Percentiles rank a stretch among this genome's conserved stretches.
Evolutionary conservation across 2,888 invertebrate species (phyloP).

Genomic region (Cephonodes hylas): DNA sequence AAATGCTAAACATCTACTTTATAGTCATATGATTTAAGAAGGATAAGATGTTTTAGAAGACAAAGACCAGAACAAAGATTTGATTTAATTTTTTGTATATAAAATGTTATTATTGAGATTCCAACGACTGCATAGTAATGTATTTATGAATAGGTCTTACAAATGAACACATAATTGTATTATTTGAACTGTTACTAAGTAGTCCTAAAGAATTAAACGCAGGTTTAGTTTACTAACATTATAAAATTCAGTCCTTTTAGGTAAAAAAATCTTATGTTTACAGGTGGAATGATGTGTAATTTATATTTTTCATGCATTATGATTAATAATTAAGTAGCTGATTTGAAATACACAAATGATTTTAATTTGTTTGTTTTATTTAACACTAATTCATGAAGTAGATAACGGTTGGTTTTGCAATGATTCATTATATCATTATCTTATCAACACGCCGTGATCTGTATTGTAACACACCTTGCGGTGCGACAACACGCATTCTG

Average conservation of each 20-base stretch:
- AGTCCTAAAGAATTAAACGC: background rate
- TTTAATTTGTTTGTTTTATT: slow-evolving; percentile 5
- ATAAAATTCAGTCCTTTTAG: background rate
- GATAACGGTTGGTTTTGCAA: slow-evolving; percentile 34
- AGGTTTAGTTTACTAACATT: background rate
- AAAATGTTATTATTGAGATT: slow-evolving; percentile 17
- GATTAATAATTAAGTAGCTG: background rate
- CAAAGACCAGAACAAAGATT: background rate
- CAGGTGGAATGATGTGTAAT: background rate
- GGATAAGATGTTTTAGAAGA: too few relatives aligned
- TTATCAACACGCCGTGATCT: slow-evolving; percentile 55
- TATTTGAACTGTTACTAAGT: background rate
- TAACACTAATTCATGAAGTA: background rate
- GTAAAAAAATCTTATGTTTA: background rate
- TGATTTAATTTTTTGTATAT: background rate
- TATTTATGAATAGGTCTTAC: slow-evolving; percentile 5
- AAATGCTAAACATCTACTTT: too few relatives aligned
- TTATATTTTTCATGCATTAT: background rate
- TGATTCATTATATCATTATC: slow-evolving; percentile 60
- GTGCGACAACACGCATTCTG: slow-evolving; percentile 38
- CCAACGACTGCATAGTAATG: slow-evolving; percentile 17
- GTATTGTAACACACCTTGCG: slow-evolving; percentile 43
- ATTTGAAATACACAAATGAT: slow-evolving; percentile 6
- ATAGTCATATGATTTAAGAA: too few relatives aligned
- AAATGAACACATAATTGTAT: background rate